Evolutionary conservation across 2,797 vertebrate genomes (phyloP), one percentile per base, ranked within the genome.

Genomic region (Syncerus caffer): DNA sequence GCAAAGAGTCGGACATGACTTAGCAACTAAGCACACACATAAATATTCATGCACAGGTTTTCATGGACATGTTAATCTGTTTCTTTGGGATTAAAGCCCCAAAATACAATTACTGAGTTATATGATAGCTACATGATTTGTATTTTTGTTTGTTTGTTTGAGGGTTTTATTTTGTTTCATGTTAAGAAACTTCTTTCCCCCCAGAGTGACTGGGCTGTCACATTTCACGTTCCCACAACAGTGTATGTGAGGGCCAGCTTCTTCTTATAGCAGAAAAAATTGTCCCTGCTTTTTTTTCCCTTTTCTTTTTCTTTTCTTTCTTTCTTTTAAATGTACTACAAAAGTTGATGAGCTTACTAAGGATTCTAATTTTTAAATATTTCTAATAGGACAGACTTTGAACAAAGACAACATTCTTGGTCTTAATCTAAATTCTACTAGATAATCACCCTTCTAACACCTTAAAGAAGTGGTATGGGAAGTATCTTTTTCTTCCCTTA

Each of bases 401-500:
- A 23, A 64, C 42, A 78, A 76, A 90, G 19, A 64, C 29, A 79
- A 19, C 0, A 50, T 76, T 93, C 71, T 90, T 71, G 29, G 13
- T 42, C 50, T 62, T 58, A 23, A 62, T 76, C 34, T 45, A 85
- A 79, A 42, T 89, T 34, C 47, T 78, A 57, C 38, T 25, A 58
- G 15, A n/a, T 62, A 88, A 38, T 45, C 53, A 16, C 7, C 27
- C 34, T 47, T 78, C 31, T 79, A n/a, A 88, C 3, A 79, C 29
- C 7, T 74, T 57, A 51, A 25, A 88, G 6, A 47, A n/a, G 74
- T 67, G 57, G 1, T 55, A 17, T 62, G 34, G 14, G 13, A 1
- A 67, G 21, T 83, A 15, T 6, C n/a, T 84, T 79, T 92, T 96
- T 42, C 47, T 51, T 51, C 29, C 29, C 67, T 96, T 93, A 97